Evolutionary conservation across 2,797 vertebrate species (phyloP).

Genomic region (Poeciliopsis infans): DNA sequence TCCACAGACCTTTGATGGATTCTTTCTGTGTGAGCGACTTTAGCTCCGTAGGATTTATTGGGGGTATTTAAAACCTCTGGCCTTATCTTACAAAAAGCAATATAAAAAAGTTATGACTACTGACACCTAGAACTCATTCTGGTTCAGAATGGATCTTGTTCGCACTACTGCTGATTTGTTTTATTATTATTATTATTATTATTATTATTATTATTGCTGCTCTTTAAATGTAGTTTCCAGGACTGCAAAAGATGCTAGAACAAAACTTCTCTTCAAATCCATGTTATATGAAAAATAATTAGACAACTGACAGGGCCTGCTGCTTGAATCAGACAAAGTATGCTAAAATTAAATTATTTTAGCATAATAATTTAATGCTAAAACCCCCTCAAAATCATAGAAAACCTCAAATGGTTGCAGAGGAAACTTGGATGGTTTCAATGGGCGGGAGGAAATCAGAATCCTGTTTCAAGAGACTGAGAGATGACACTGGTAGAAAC

Average conservation of each 20-base stretch:
- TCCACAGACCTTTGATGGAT: slow-evolving; percentile 23
- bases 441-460: not conserved
- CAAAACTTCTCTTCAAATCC: not conserved
- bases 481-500: not conserved
- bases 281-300: not conserved
- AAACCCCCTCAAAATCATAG: not conserved
- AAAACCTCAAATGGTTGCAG: not conserved
- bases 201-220: not conserved
- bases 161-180: not conserved
- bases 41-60: not conserved
- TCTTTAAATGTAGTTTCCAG: not conserved
- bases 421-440: not conserved
- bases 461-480: not conserved
- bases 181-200: not conserved
- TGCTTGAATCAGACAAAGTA: not conserved
- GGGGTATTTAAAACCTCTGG: slow-evolving; percentile 3
- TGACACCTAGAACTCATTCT: slow-evolving; percentile 3
- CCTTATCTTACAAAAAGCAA: slow-evolving; percentile 14
- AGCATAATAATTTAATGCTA: not conserved
- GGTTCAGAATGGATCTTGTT: slow-evolving; percentile 10
- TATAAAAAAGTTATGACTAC: not conserved
- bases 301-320: not conserved
- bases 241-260: not conserved
- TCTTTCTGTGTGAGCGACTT: not conserved
- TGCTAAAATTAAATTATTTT: no score